phyloP scores from a whole-genome alignment of 2,797 vertebrate species.

The Harpagifer antarcticus region DNA sequence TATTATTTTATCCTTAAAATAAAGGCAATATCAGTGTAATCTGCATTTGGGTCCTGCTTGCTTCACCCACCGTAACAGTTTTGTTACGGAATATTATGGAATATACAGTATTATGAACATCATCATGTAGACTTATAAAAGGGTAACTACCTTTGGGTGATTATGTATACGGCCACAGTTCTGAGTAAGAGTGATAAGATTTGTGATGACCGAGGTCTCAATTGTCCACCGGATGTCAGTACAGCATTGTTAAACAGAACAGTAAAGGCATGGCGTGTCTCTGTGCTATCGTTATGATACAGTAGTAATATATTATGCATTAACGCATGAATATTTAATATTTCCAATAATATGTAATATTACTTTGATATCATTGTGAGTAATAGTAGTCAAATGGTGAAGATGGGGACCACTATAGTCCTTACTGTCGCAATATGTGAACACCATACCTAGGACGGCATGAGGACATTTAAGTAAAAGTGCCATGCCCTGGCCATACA shows the following conservation, averaged over 20 bases:
- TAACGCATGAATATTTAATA: not conserved
- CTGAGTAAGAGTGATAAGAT: not conserved
- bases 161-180: not conserved
- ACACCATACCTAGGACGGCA: not conserved
- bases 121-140: not conserved
- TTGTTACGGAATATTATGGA: not conserved
- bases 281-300: not conserved
- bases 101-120: not conserved
- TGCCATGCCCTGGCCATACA: not conserved
- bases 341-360: not conserved
- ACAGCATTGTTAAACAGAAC: conserved; percentile 10
- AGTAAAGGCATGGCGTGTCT: not conserved
- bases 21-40: too few species aligned
- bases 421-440: not conserved
- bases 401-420: not conserved
- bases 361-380: not conserved
- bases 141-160: not conserved
- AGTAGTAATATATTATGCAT: not conserved
- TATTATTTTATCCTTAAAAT: too few species aligned
- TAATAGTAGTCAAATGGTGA: not conserved
- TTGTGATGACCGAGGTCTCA: not conserved
- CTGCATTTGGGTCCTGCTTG: too few species aligned
- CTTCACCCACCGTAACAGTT: too few species aligned
- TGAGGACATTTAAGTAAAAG: not conserved
- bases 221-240: conserved; percentile 69